Evolutionary conservation across 2,113 vertebrate species (phyloP), one percentile per base, ranked within the genome.

Genomic region (Cyphomyrus discorhynchus): DNA sequence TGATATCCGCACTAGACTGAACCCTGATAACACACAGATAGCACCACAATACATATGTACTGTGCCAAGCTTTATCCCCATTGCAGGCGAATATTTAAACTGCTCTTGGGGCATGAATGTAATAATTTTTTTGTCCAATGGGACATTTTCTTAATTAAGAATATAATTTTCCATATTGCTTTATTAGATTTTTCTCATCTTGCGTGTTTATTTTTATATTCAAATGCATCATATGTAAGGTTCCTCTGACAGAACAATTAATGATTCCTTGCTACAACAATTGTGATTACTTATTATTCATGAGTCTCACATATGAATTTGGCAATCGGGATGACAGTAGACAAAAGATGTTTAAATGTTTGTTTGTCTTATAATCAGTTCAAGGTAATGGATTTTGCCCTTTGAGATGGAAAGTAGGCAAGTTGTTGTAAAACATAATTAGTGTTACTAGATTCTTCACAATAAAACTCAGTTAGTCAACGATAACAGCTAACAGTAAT

Each of bases 11-110:
- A 17, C 46, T 31, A 15, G 31, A 31, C n/a, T 80, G 88, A 31
- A 53, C 70, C 66, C 31, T 53, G 47, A 77, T 52, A 77, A 74
- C 89, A 83, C 77, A 88, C 62, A 84, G 70, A 92, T 82, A 77
- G 70, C 13, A 1, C 15, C 70, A 77, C 31, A 77, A 77, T 77
- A 19, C 27, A 77, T 39, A 17, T 39, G 4, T 39, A 11, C 31
- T 77, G 70, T 77, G 70, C 70, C 70, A 77, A 39, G 13, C 70
- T 77, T 39, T 17, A 77, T 66, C 70, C 31, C 11, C 31, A 77
- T 39, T 77, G 35, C 31, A 35, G 70, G 15, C 31, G 4, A 39
- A 77, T 77, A 77, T 77, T 77, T 39, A 39, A 77, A 77, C 70
- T 39, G 13, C 66, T 27, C 27, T 74, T 74, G 35, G 66, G 3